Base-by-base conservation (phyloP, 1,140 invertebrate genomes). In the Bombus terrestris region DNA sequence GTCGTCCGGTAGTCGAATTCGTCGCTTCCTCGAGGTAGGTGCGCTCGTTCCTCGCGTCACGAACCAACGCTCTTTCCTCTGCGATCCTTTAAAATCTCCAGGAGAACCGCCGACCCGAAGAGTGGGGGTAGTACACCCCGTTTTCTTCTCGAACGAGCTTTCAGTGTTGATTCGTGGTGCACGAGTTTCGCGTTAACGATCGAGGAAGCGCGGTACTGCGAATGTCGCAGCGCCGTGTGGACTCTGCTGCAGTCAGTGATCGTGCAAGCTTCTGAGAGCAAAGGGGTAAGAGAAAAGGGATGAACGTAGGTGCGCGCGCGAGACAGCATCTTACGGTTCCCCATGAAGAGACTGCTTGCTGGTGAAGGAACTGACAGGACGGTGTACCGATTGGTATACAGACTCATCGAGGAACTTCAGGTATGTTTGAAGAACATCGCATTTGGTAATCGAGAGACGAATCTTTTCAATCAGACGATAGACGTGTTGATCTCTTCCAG, bases 1-100 rank as follows among this genome's bases (percentile, higher is more conserved):
- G 94, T 94, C 93, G 93, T 94, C 94, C 93, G 93, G 87, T 92
- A 94, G 94, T 94, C 90, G 92, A 92, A 93, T 92, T 89, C 91
- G 90, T 90, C 89, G 88, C 91, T 89, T 91, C 88, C 89, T 62
- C 81, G 89, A 76, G 89, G 87, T 89, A 90, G 85, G 87, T 90
- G 85, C 88, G 81, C 73, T 80, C 83, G 83, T 59, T 25, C 12
- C 13, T 18, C 81, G 41, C 18, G n/a, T 9, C 28, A 37, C 53
- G 15, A 22, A 57, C 25, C 25, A 25, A 43, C 69, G 66, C 53
- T 81, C 79, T 41, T 72, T 59, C 79, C 80, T 59, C 37, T 66
- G 43, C 43, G 68, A 72, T 72, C 68, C 79, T 75, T 75, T 28
- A 68, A 76, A 68, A 76, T 39, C 53, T n/a, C 32, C 32, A 32